Conservation (phyloP, 2,797 vertebrate genomes). For the Danio tinwini region DNA sequence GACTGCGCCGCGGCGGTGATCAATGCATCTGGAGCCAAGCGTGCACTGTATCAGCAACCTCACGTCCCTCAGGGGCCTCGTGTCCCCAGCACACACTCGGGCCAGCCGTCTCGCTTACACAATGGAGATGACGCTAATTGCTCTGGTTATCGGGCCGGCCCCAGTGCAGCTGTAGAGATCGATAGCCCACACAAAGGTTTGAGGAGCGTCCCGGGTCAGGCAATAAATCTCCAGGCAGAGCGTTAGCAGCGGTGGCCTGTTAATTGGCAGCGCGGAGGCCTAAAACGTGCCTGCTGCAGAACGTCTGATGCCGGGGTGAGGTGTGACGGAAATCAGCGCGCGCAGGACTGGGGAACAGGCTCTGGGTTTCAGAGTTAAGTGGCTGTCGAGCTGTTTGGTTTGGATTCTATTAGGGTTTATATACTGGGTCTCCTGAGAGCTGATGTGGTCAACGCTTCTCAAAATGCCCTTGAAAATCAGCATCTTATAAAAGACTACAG, state of each 20-base stretch:
- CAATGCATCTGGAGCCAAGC: constrained; percentile 58
- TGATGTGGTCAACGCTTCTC: constrained; percentile 5
- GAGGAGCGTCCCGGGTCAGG: constrained; percentile 69
- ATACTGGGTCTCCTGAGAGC: constrained; percentile 35
- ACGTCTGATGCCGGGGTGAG: constrained; percentile 31
- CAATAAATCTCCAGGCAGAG: constrained; percentile 78
- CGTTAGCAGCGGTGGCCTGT: constrained; percentile 70
- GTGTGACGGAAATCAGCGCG: constrained; percentile 28
- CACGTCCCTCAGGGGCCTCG: constrained; percentile 4
- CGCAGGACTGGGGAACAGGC: constrained; percentile 11
- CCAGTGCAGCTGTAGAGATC: constrained; percentile 70
- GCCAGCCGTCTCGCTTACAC: constrained; percentile 65
- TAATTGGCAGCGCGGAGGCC: constrained; percentile 71
- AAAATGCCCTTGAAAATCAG: constrained; percentile 32
- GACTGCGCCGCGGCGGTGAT: constrained; percentile 46
- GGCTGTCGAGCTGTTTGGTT: constrained; percentile 22
- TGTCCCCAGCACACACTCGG: constrained; percentile 48
- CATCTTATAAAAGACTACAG: constrained; percentile 16
- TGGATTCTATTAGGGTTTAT: constrained; percentile 49
- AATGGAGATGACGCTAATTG: constrained; percentile 80
- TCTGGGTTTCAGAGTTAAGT: constrained; percentile 48
- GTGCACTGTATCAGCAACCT: constrained; percentile 53
- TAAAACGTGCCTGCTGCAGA: constrained; percentile 17
- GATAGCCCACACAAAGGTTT: constrained; percentile 78
- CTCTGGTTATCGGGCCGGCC: constrained; percentile 68